phyloP scores from a whole-genome alignment of 2,888 invertebrate species.

The Boloria selene region DNA sequence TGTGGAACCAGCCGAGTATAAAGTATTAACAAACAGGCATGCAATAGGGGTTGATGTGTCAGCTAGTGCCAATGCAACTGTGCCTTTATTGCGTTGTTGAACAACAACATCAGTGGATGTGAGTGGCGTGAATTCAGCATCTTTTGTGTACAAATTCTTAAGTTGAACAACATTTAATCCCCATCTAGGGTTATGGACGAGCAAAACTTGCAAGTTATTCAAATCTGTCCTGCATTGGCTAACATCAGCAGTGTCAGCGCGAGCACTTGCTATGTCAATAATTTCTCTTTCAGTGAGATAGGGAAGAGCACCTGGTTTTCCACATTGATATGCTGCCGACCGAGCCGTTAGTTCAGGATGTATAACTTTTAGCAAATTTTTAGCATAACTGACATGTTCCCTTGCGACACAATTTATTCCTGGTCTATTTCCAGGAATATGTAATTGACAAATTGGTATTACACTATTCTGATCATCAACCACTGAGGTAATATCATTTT shows the following conservation, averaged over 20 bases:
- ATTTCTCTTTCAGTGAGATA: conserved; percentile 85
- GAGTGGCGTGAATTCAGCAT: conserved; percentile 59
- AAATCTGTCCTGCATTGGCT: conserved; percentile 81
- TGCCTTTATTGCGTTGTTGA: conserved; percentile 75
- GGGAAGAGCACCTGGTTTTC: conserved; percentile 73
- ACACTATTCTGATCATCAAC: conserved; percentile 81
- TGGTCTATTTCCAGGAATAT: conserved; percentile 77
- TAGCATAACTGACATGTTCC: conserved; percentile 83
- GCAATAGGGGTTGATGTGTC: conserved; percentile 84
- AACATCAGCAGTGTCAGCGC: conserved; percentile 54
- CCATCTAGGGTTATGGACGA: conserved; percentile 88
- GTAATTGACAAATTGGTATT: conserved; percentile 81
- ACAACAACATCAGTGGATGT: conserved; percentile 76
- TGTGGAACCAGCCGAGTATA: conserved; percentile 77
- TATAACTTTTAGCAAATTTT: conserved; percentile 84
- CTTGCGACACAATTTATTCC: conserved; percentile 86
- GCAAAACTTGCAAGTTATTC: conserved; percentile 86
- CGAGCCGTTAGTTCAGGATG: conserved; percentile 84
- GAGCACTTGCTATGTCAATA: conserved; percentile 77
- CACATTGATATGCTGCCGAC: conserved; percentile 82
- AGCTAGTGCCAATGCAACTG: conserved; percentile 80
- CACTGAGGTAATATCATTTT: conserved; percentile 80
- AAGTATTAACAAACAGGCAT: conserved; percentile 83
- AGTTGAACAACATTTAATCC: conserved; percentile 83
- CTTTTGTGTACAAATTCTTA: conserved; percentile 64